These are phyloP conservation scores for Melanotaenia pygmaea DNA, from an alignment of 2,797 vertebrate genomes.

Conservation along the genomic window DNA sequence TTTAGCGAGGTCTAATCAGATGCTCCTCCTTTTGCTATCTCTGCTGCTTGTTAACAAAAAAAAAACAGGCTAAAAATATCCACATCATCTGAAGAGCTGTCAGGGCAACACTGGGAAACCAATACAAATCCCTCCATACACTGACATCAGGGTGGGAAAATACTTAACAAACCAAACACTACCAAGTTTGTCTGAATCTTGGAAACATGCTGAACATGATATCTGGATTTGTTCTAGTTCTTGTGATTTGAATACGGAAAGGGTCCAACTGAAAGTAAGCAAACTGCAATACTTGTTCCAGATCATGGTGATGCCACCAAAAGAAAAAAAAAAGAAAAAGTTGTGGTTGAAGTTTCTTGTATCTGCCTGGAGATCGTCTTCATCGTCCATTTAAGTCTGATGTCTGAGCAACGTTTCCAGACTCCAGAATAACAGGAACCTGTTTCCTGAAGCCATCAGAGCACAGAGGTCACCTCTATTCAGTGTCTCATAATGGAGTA, in stretches of 20 bases:
- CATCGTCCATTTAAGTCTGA: background rate
- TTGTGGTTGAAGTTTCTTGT: background rate
- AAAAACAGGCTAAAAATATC: conserved; percentile 64
- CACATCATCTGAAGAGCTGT: conserved; percentile 23
- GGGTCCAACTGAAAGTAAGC: conserved; percentile 10
- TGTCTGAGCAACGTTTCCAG: conserved; percentile 7
- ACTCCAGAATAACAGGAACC: conserved; percentile 6
- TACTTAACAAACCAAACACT: conserved; percentile 19
- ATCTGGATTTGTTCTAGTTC: background rate
- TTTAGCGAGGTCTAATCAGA: conserved; percentile 14
- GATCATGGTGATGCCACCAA: conserved; percentile 3
- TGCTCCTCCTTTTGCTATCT: conserved; percentile 29
- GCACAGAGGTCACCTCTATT: conserved; percentile 60
- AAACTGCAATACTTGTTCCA: conserved; percentile 36
- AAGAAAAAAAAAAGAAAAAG: background rate
- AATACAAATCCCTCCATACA: conserved; percentile 14
- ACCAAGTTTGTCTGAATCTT: conserved; percentile 9
- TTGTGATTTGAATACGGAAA: background rate
- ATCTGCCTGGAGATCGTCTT: background rate
- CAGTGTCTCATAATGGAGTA: conserved; percentile 41
- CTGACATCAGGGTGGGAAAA: conserved; percentile 46
- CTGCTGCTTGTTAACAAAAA: conserved; percentile 43
- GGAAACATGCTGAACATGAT: background rate
- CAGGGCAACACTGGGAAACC: conserved; percentile 34
- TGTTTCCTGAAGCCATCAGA: conserved; percentile 12